Base-by-base conservation (phyloP, 2,797 vertebrate species). In the Hypotaenidia okinawae region DNA sequence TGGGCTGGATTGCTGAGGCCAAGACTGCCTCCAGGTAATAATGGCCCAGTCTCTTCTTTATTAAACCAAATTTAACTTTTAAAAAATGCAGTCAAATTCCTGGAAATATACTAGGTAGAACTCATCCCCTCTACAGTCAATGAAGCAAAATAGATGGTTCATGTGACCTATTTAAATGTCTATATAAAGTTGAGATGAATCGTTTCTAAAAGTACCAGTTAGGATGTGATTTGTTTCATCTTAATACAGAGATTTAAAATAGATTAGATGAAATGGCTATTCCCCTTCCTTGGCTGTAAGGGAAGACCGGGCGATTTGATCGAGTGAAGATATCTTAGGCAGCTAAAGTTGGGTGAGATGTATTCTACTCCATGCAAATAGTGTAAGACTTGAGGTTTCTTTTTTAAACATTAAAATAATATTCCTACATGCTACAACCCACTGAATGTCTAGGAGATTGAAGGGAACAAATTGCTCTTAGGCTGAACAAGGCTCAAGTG, bases 221-320 rank as follows among this genome's bases (percentile, higher is more conserved):
- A 95, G 90, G 21, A 91, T 28, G 43, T 86, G 35, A 90, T 84
- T 94, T 81, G n/a, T 86, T 72, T 91, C 57, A 27, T 61, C 80
- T 88, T 73, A 89, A 95, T 59, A 73, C 9, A 84, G 88, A 69
- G 57, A 89, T 85, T 73, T 91, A 52, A 91, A 94, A 85, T 57
- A 87, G 74, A 55, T 87, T 73, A 92, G 47, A 90, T 63, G 33
- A 88, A 82, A 4, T 12, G 51, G 59, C 52, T 84, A 5, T 73
- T 91, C 47, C 32, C 9, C 16, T 86, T 15, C 33, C 28, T 41
- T 66, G 80, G 13, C 74, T 96, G 3, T 67, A 87, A 74, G 51
- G 43, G 47, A 33, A 84, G 66, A 69, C 16, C 43, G n/a, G 33
- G 67, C 47, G 70, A 75, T 35, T 28, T 78, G 85, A 59, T 33